Evolutionary conservation across 1,140 invertebrate species (phyloP).

Genomic region (Pteromalus puparum): DNA sequence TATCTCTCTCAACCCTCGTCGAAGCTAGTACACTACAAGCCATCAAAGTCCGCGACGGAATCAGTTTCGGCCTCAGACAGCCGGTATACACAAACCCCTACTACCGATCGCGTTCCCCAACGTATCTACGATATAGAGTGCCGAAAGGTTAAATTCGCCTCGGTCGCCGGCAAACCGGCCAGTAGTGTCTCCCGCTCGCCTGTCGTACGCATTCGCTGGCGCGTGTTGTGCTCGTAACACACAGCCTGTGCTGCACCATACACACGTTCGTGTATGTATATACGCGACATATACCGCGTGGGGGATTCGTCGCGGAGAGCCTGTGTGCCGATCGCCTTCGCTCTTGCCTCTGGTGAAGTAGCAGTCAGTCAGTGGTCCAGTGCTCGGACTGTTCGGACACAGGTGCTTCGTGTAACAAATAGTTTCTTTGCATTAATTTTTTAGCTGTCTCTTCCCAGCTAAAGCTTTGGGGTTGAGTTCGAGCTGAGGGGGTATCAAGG

Average conservation of each 20-base stretch:
- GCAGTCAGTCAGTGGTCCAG: constrained; percentile 56
- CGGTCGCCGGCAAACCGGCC: not conserved
- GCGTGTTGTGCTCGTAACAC: not conserved
- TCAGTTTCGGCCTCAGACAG: no score
- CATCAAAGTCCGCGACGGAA: no score
- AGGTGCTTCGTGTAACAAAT: not conserved
- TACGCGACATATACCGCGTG: not conserved
- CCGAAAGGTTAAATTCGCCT: constrained; percentile 1
- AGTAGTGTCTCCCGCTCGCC: not conserved
- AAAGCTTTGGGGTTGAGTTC: no score
- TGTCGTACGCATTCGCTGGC: not conserved
- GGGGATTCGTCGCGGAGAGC: not conserved
- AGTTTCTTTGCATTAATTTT: not conserved
- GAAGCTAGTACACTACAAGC: no score
- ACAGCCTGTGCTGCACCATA: not conserved
- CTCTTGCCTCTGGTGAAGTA: not conserved
- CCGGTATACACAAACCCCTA: not conserved
- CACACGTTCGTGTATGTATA: not conserved
- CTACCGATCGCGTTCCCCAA: not conserved
- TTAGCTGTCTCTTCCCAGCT: no score
- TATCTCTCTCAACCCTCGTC: no score
- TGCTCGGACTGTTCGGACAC: constrained; percentile 32
- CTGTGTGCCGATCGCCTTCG: not conserved
- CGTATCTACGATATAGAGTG: not conserved
- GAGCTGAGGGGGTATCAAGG: not conserved